Evolutionary conservation across 2,888 invertebrate species (phyloP).

Genomic region (Embidobia sp.): DNA sequence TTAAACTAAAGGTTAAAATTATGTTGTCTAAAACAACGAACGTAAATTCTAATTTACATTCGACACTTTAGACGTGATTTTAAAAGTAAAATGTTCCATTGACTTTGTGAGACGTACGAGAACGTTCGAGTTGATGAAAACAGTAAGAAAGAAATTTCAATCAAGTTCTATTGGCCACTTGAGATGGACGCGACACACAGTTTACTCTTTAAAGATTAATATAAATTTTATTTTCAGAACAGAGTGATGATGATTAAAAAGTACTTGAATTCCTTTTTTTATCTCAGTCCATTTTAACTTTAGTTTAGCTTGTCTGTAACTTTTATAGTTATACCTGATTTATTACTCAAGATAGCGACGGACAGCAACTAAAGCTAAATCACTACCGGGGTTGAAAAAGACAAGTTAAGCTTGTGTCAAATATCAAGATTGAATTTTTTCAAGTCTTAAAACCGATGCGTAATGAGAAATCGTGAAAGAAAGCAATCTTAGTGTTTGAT

Average conservation of each 20-base stretch:
- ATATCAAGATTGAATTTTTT: conserved; percentile 21
- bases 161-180: no score
- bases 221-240: no score
- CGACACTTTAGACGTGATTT: no score
- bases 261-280: conserved; percentile 22
- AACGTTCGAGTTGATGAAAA: no score
- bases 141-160: no score
- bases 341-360: conserved; percentile 26
- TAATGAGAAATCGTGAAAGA: conserved; percentile 7
- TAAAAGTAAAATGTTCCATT: no score
- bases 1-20: no score
- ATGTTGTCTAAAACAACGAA: no score
- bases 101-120: no score
- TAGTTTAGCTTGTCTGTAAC: conserved; percentile 28
- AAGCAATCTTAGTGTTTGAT: no score
- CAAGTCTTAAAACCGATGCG: conserved; percentile 5
- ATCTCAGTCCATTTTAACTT: conserved; percentile 25
- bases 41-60: no score
- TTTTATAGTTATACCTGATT: conserved; percentile 50
- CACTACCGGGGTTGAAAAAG: conserved; percentile 30
- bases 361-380: conserved; percentile 43
- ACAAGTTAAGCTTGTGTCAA: conserved; percentile 41
- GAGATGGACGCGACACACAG: background rate
- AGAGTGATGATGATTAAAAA: conserved; percentile 22
- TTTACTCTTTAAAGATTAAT: background rate